A percentile compares a stretch with the other conserved stretches of the same genome.
Evolutionary conservation across 1,140 invertebrate genomes (phyloP).

Genomic region (Plodia interpunctella): DNA sequence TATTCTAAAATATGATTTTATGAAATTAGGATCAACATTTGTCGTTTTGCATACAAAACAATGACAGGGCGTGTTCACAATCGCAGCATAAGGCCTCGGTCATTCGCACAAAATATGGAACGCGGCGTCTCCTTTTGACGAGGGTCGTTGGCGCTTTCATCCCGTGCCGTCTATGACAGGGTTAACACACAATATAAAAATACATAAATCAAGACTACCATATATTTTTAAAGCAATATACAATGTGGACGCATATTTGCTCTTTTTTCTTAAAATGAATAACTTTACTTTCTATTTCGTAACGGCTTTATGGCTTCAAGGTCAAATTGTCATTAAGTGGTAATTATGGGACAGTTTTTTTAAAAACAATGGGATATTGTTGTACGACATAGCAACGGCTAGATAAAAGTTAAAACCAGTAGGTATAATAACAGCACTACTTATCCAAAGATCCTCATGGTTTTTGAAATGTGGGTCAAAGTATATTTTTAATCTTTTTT

Average conservation of each 20-base stretch:
- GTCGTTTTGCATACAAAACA: conserved; percentile 2
- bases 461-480: neutral
- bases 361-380: too few species aligned
- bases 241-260: neutral
- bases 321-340: too few species aligned
- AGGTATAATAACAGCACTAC: too few species aligned
- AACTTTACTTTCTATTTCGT: too few species aligned
- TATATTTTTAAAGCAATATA: neutral
- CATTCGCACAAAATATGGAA: conserved; percentile 43
- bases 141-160: conserved; percentile 47
- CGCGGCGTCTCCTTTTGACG: conserved; percentile 44
- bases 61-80: conserved; percentile 19
- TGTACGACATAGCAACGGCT: too few species aligned
- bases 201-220: conserved; percentile 1
- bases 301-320: too few species aligned
- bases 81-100: conserved; percentile 20
- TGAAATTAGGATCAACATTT: neutral
- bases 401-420: too few species aligned
- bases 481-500: neutral
- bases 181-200: conserved; percentile 4
- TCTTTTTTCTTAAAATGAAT: too few species aligned
- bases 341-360: too few species aligned
- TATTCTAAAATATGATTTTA: too few species aligned
- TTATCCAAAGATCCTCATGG: too few species aligned
- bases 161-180: conserved; percentile 12